Percentiles rank a stretch among this genome's conserved stretches.
Evolutionary conservation across 2,797 vertebrate genomes (phyloP).

Genomic region (Betta splendens): DNA sequence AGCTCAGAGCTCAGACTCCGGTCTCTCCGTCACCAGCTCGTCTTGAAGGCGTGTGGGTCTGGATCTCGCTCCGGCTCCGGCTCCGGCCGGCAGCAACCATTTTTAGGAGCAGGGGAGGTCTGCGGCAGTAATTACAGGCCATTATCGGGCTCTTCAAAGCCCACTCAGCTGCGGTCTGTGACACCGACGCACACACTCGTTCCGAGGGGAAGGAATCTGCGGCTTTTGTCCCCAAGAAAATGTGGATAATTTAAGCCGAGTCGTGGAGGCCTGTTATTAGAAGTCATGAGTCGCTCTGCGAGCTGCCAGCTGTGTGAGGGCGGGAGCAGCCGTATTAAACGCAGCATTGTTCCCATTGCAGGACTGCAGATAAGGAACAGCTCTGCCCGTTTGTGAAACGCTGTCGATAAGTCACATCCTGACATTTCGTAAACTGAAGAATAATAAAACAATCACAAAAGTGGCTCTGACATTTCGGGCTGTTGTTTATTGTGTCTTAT

Average conservation of each 20-base stretch:
- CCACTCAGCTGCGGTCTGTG: conserved; percentile 22
- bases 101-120: conserved; percentile 33
- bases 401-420: not conserved
- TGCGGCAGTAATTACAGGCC: conserved; percentile 43
- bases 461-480: too few species aligned
- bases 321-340: not conserved
- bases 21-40: not conserved
- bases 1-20: not conserved
- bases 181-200: not conserved
- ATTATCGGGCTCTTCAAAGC: conserved; percentile 33
- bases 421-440: too few species aligned
- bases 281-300: not conserved
- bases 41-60: not conserved
- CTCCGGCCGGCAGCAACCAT: conserved; percentile 11
- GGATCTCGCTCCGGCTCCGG: not conserved
- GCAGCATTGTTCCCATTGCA: not conserved
- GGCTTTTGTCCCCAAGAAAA: conserved; percentile 41
- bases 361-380: conserved; percentile 12
- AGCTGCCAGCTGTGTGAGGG: not conserved
- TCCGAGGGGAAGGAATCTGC: conserved; percentile 4
- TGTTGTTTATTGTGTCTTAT: too few species aligned
- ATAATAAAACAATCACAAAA: too few species aligned
- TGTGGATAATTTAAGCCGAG: conserved; percentile 33
- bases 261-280: conserved; percentile 38
- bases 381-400: too few species aligned